Evolutionary conservation across 2,888 invertebrate genomes (phyloP).

Genomic region (Stegana nigrithorax): DNA sequence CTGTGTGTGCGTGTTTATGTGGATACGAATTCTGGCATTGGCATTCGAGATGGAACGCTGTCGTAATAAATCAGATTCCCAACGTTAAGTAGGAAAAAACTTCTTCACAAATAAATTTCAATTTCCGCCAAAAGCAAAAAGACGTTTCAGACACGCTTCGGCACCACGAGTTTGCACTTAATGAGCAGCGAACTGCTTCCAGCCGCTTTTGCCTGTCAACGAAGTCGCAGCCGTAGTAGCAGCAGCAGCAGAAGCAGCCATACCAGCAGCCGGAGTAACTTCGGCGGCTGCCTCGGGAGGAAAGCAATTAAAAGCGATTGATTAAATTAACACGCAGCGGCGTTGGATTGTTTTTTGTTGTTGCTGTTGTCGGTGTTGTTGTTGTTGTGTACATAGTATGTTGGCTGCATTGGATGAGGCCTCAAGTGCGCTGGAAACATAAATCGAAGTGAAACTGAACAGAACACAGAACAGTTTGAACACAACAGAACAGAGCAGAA

Average conservation of each 20-base stretch:
- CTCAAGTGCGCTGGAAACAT: not conserved
- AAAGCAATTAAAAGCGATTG: constrained; percentile 2
- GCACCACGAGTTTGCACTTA: not conserved
- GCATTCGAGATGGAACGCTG: not conserved
- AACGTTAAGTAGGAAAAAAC: not conserved
- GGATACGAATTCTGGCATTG: not conserved
- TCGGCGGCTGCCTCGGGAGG: not conserved
- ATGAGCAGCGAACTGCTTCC: not conserved
- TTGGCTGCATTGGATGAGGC: not conserved
- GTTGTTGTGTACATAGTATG: too few species aligned
- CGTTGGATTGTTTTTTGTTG: not conserved
- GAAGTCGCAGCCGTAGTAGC: too few species aligned
- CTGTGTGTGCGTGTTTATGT: not conserved
- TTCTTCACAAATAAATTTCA: constrained; percentile 19
- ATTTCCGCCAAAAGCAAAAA: constrained; percentile 13
- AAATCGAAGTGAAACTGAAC: too few species aligned
- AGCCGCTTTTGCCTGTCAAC: not conserved
- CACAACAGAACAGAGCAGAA: too few species aligned
- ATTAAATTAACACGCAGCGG: constrained; percentile 4
- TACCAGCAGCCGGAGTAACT: not conserved
- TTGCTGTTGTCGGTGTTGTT: too few species aligned
- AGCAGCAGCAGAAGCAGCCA: not conserved
- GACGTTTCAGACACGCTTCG: not conserved
- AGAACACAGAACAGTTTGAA: too few species aligned
- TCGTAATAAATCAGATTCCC: not conserved